Evolutionary conservation across 2,113 vertebrate genomes (phyloP).

Genomic region (Psittacula cyanocephala): DNA sequence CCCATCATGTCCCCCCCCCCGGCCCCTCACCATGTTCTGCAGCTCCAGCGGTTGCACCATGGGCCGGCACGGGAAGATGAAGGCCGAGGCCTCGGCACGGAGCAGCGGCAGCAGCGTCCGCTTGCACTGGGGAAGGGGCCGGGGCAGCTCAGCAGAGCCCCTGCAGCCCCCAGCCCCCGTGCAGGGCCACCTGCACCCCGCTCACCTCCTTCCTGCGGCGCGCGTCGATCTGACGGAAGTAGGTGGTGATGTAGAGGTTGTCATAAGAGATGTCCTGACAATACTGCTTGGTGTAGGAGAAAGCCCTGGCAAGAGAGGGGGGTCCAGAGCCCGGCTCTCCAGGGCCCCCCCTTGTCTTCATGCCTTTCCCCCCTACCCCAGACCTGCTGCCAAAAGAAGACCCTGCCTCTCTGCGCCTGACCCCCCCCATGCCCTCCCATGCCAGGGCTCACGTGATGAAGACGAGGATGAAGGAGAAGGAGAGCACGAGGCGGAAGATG

Average conservation of each 20-base stretch:
- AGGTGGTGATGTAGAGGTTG: slow-evolving; percentile 84
- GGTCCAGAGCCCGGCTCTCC: neutral
- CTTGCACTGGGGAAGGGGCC: slow-evolving; percentile 43
- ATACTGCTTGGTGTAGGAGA: slow-evolving; percentile 73
- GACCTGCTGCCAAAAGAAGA: too few relatives aligned
- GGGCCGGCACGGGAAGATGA: slow-evolving; percentile 71
- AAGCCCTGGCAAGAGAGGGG: slow-evolving; percentile 61
- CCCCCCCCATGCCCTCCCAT: neutral
- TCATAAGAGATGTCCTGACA: slow-evolving; percentile 77
- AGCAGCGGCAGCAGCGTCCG: slow-evolving; percentile 75
- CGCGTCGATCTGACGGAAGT: slow-evolving; percentile 82
- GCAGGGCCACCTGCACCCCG: neutral
- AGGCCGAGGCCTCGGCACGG: slow-evolving; percentile 27
- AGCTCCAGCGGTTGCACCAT: slow-evolving; percentile 70
- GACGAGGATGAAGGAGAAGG: slow-evolving; percentile 76
- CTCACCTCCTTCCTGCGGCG: slow-evolving; percentile 74
- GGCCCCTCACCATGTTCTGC: slow-evolving; percentile 64
- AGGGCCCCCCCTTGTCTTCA: neutral
- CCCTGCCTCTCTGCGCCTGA: accelerated
- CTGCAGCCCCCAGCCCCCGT: accelerated
- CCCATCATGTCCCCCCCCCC: too few relatives aligned
- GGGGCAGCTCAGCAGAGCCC: accelerated
- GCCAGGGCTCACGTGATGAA: slow-evolving; percentile 70
- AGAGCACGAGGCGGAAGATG: slow-evolving; percentile 70
- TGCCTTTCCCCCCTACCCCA: neutral